Base-by-base conservation (phyloP, 2,888 invertebrate species). In the Linyphia triangularis region DNA sequence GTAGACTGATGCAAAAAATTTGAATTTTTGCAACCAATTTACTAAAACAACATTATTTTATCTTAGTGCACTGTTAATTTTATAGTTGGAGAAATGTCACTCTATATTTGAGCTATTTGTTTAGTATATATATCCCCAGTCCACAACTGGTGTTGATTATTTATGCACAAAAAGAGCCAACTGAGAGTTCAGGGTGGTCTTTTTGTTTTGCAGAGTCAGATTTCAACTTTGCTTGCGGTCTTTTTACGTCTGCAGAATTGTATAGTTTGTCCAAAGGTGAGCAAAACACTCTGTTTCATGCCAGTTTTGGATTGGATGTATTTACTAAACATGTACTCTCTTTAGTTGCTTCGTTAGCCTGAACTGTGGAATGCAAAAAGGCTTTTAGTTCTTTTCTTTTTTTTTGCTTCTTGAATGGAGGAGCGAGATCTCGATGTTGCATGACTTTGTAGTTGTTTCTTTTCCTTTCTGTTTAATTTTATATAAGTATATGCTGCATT, bases 241-340 rank as follows among this genome's bases (percentile, higher is more conserved):
- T 99, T 94, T 99, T 99, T 96, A 98, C 98, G 92, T 99, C 99
- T 93, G 97, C 97, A 95, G 99, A 99, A 95, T 96, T 99, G 94
- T 98, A 98, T 96, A 97, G 97, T 94, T 95, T 99, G 93, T 99
- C 99, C 92, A 98, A 97, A 97, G 96, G 97, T 97, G 95, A 93
- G 93, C 92, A 90, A 79, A 78, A 85, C 40, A 59, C 51, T 67
- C 69, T 78, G 40, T 59, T 85, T 79, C 63, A 73, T 78, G 61
- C 88, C 88, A 89, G 88, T 89, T 89, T 84, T 89, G 88, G 88
- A 88, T 85, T 79, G 82, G 84, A 79, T 83, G 77, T 82, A 79
- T 85, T 63, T 43, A 67, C 69, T 69, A 30, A 63, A 57, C 19
- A 22, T 16, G 51, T 69, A 51, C 30, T 65, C 37, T n/a, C n/a